phyloP scores from a whole-genome alignment of 2,888 invertebrate species.

The Oxyteleia sp. region DNA sequence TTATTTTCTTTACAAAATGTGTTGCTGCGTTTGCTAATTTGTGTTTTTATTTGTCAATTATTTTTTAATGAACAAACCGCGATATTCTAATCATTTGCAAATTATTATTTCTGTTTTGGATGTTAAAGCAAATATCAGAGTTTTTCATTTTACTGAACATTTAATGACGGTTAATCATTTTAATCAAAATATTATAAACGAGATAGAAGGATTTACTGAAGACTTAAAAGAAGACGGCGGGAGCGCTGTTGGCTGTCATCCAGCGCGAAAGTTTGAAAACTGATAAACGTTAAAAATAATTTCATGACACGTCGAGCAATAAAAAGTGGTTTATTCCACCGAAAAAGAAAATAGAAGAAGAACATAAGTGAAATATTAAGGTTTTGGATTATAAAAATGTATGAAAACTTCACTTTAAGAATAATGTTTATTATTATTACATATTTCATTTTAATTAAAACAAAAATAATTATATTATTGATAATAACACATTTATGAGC shows the following conservation, averaged over 20 bases:
- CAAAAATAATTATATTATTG: too few species aligned
- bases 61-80: constrained; percentile 7
- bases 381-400: neutral
- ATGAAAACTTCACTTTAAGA: neutral
- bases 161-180: neutral
- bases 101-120: constrained; percentile 3
- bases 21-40: constrained; percentile 24
- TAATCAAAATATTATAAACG: neutral
- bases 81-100: neutral
- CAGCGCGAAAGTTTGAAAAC: constrained; percentile 28
- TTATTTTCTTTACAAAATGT: constrained; percentile 58
- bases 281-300: constrained; percentile 38
- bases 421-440: too few species aligned
- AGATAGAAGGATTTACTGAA: neutral
- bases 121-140: too few species aligned
- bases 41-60: constrained; percentile 31
- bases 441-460: too few species aligned
- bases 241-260: constrained; percentile 12
- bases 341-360: constrained; percentile 6
- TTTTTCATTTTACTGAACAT: neutral
- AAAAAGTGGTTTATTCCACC: constrained; percentile 4
- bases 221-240: constrained; percentile 1
- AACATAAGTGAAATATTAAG: neutral
- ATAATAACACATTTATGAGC: too few species aligned
- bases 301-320: constrained; percentile 11